Evolutionary conservation across 2,797 vertebrate genomes (phyloP).

Genomic region (Ibycter americanus): DNA sequence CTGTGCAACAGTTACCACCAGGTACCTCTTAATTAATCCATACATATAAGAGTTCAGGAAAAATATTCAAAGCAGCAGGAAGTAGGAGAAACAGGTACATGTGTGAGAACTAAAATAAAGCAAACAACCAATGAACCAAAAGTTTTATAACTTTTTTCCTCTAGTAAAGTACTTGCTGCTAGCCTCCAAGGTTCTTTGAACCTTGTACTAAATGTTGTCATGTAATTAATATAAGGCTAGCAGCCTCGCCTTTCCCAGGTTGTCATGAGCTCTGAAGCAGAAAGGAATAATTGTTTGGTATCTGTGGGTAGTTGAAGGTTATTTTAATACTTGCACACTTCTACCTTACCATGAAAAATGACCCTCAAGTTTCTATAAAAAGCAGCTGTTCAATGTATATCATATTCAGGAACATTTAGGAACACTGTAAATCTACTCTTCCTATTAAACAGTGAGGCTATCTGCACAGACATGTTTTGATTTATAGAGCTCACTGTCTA

Average conservation of each 20-base stretch:
- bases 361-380: conserved; percentile 20
- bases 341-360: neutral
- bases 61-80: neutral
- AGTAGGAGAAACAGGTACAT: neutral
- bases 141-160: conserved; percentile 5
- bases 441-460: neutral
- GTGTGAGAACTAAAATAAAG: neutral
- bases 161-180: neutral
- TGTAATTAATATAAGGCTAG: neutral
- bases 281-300: neutral
- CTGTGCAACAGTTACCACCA: neutral
- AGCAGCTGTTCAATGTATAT: conserved; percentile 15
- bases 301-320: conserved; percentile 24
- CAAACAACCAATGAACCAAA: neutral
- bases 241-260: neutral
- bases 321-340: conserved; percentile 11
- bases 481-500: neutral
- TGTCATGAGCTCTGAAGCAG: conserved; percentile 25
- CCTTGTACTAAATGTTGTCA: neutral
- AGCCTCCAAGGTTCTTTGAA: neutral
- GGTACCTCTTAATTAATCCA: neutral
- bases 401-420: neutral
- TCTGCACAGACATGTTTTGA: conserved; percentile 2
- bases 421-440: conserved; percentile 9
- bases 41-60: neutral